Percentiles rank a stretch among this genome's conserved stretches.
Conservation (phyloP, 2,113 vertebrate species). For the Dascyllus trimaculatus region DNA sequence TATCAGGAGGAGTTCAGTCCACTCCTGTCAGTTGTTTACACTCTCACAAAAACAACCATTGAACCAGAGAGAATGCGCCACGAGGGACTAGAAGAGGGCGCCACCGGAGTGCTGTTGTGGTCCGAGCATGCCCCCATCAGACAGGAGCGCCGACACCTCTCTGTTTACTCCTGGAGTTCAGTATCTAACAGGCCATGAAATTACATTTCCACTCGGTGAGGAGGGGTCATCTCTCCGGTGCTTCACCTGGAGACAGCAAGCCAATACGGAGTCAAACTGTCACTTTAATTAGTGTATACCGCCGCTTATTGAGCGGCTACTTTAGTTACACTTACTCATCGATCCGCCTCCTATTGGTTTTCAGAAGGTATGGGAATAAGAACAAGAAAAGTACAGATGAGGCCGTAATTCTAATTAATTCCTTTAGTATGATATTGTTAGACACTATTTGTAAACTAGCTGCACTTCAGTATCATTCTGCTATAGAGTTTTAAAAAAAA, state of each 20-base stretch:
- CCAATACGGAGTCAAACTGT: conserved; percentile 68
- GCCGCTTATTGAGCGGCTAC: conserved; percentile 30
- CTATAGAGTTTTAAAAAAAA: too few relatives aligned
- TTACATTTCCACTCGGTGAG: conserved; percentile 77
- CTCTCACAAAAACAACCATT: conserved; percentile 48
- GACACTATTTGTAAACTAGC: too few relatives aligned
- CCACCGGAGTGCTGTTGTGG: conserved; percentile 10
- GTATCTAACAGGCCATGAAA: conserved; percentile 82
- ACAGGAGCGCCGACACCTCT: conserved; percentile 45
- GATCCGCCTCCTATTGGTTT: neutral
- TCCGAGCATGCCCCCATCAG: conserved; percentile 42
- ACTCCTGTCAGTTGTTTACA: conserved; percentile 63
- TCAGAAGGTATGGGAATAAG: neutral
- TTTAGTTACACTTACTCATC: conserved; percentile 35
- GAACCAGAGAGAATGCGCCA: conserved; percentile 37
- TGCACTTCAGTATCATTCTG: too few relatives aligned
- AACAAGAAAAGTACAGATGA: neutral
- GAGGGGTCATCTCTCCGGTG: conserved; percentile 62
- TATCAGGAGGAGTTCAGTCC: conserved; percentile 57
- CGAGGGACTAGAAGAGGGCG: conserved; percentile 27
- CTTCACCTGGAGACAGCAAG: conserved; percentile 66
- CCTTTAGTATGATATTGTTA: too few relatives aligned
- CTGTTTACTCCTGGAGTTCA: conserved; percentile 71
- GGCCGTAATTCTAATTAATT: too few relatives aligned
- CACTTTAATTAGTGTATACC: conserved; percentile 75